A percentile compares a stretch with the other conserved stretches of the same genome.
phyloP scores from a whole-genome alignment of 2,888 invertebrate species.

The Junonia oenone region DNA sequence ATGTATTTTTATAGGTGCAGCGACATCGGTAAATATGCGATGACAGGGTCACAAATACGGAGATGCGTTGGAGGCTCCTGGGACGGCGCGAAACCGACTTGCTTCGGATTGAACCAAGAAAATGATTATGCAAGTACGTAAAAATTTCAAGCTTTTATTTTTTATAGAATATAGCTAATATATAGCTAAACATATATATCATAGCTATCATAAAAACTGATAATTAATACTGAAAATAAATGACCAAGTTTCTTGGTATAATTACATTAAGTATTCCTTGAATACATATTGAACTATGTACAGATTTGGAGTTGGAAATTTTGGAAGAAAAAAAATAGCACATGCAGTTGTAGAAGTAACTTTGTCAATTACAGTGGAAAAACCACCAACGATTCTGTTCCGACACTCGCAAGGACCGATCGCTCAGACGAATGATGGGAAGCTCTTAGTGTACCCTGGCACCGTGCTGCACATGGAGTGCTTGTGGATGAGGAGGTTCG shows the following conservation, averaged over 20 bases:
- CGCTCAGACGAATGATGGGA: conserved; percentile 92
- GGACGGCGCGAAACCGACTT: conserved; percentile 88
- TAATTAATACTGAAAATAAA: too few relatives aligned
- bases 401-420: conserved; percentile 90
- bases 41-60: conserved; percentile 86
- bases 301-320: too few relatives aligned
- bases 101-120: conserved; percentile 90
- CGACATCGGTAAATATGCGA: conserved; percentile 92
- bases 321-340: too few relatives aligned
- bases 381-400: conserved; percentile 91
- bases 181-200: too few relatives aligned
- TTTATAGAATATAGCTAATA: too few relatives aligned
- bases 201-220: too few relatives aligned
- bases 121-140: conserved; percentile 89
- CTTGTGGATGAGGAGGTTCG: conserved; percentile 91
- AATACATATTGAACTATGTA: too few relatives aligned
- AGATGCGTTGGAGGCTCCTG: conserved; percentile 89
- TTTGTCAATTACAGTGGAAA: conserved; percentile 83
- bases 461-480: conserved; percentile 93
- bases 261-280: too few relatives aligned
- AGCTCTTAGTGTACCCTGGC: conserved; percentile 90
- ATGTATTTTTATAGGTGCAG: too few relatives aligned
- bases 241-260: too few relatives aligned
- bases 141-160: neutral
- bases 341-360: too few relatives aligned